These are phyloP conservation scores for Idaea aversata DNA, from an alignment of 2,888 invertebrate species.

Conservation along the genomic window DNA sequence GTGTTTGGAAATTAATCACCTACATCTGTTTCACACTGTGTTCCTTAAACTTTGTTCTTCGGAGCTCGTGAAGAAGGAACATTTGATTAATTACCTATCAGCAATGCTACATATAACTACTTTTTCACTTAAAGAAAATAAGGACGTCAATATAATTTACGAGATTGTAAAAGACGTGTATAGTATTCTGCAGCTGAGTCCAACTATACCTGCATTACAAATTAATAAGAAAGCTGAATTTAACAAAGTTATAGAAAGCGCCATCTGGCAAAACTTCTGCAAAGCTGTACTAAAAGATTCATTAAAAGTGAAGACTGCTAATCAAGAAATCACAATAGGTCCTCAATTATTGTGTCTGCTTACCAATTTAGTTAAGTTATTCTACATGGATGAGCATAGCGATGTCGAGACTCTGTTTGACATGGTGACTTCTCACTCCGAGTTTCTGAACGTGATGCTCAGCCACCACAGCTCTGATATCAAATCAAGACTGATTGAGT, in stretches of 20 bases:
- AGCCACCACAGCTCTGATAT: conserved; percentile 69
- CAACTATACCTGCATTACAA: conserved; percentile 44
- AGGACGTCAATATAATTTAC: conserved; percentile 41
- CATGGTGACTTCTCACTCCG: conserved; percentile 88
- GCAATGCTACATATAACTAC: conserved; percentile 78
- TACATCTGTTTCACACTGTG: conserved; percentile 76
- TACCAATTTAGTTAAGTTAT: conserved; percentile 76
- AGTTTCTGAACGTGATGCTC: conserved; percentile 86
- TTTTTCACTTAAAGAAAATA: conserved; percentile 69
- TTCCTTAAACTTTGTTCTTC: conserved; percentile 72
- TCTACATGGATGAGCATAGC: conserved; percentile 73
- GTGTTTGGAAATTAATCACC: conserved; percentile 79
- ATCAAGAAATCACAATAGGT: conserved; percentile 53
- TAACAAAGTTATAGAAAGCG: conserved; percentile 65
- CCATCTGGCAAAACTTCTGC: conserved; percentile 81
- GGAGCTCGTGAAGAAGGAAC: conserved; percentile 57
- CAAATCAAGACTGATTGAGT: conserved; percentile 82
- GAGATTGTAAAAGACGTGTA: conserved; percentile 51
- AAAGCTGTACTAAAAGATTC: conserved; percentile 85
- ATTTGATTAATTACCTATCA: conserved; percentile 75
- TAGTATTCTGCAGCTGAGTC: conserved; percentile 52
- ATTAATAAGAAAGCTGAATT: conserved; percentile 50
- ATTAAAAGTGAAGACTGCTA: conserved; percentile 69
- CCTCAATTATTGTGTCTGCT: conserved; percentile 79
- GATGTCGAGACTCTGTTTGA: conserved; percentile 82